Percentiles rank a stretch among this genome's conserved stretches.
Evolutionary conservation across 2,888 invertebrate genomes (phyloP).

Genomic region (Drosophila kuntzei): DNA sequence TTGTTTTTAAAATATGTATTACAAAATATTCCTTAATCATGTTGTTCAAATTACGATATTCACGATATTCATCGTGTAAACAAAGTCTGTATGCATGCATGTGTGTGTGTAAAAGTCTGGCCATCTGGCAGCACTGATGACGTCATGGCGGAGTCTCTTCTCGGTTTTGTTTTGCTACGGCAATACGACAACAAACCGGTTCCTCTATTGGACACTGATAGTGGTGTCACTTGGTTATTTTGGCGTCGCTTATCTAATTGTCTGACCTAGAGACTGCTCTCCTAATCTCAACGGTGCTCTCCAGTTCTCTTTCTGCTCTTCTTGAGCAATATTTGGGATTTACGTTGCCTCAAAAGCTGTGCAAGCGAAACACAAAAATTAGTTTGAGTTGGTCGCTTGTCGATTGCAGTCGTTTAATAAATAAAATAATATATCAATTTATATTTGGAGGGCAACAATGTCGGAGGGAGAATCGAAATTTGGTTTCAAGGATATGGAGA

Average conservation of each 20-base stretch:
- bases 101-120: neutral
- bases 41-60: no score
- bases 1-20: no score
- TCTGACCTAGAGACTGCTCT: constrained; percentile 26
- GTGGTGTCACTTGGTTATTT: constrained; percentile 77
- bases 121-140: constrained; percentile 43
- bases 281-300: constrained; percentile 50
- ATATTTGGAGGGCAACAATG: constrained; percentile 42
- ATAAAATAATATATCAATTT: constrained; percentile 6
- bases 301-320: constrained; percentile 33
- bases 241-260: constrained; percentile 76
- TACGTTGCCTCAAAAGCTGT: constrained; percentile 9
- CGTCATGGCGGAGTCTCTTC: constrained; percentile 47
- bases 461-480: constrained; percentile 87
- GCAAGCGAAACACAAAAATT: constrained; percentile 32
- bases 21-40: no score
- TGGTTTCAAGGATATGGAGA: constrained; percentile 90
- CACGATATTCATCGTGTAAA: neutral
- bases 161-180: constrained; percentile 73
- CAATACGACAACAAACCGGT: constrained; percentile 72
- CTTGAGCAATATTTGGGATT: constrained; percentile 19
- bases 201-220: constrained; percentile 39
- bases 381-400: constrained; percentile 59
- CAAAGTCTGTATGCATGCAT: neutral
- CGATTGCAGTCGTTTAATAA: constrained; percentile 31